Conservation (phyloP, 2,888 invertebrate genomes). For the Leptopilina drosophilae region DNA sequence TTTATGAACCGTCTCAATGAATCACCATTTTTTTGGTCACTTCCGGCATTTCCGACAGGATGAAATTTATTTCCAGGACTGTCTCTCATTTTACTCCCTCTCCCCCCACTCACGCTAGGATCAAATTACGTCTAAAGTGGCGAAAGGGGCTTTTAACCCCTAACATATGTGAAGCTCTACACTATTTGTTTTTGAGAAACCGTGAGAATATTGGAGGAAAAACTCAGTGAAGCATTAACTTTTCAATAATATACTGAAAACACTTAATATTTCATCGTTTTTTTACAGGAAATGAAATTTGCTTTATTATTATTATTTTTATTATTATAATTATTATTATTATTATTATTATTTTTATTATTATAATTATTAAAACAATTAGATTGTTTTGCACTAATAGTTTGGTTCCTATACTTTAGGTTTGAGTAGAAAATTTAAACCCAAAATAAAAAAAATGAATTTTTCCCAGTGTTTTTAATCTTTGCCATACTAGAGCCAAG, state of each 20-base stretch:
- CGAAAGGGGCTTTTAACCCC: slow-evolving; percentile 47
- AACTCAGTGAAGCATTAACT: not conserved
- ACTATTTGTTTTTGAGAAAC: slow-evolving; percentile 42
- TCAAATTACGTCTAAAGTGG: slow-evolving; percentile 62
- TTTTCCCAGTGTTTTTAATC: too few species aligned
- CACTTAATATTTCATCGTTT: not conserved
- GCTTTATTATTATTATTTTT: too few species aligned
- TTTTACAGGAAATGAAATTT: not conserved
- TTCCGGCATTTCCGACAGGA: slow-evolving; percentile 25
- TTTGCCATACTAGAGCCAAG: too few species aligned
- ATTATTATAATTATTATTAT: too few species aligned
- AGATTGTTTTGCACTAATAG: too few species aligned
- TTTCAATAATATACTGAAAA: slow-evolving; percentile 10
- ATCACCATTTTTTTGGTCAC: not conserved
- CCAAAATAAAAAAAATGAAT: too few species aligned
- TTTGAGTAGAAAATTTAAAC: too few species aligned
- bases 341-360: too few species aligned
- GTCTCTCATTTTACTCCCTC: slow-evolving; percentile 13
- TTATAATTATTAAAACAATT: too few species aligned
- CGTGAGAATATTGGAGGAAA: slow-evolving; percentile 47
- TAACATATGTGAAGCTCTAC: slow-evolving; percentile 51
- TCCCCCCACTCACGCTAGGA: slow-evolving; percentile 64
- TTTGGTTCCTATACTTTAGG: too few species aligned
- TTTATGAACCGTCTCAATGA: slow-evolving; percentile 4
- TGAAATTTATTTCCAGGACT: slow-evolving; percentile 61